Conservation (phyloP, 2,113 vertebrate species). For the Daphoenositta chrysoptera region DNA sequence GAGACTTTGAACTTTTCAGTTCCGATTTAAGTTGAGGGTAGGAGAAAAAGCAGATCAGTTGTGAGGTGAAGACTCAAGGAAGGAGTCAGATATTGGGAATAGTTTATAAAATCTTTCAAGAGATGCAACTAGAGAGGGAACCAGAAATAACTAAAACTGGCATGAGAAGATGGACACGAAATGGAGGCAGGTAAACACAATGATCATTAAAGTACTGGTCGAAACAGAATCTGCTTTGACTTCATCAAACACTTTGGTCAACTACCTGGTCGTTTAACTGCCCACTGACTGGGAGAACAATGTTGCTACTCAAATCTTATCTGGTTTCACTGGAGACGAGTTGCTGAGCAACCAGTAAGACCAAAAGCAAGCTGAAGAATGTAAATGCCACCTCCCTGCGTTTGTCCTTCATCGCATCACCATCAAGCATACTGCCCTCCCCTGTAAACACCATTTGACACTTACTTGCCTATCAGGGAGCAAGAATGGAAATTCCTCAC, state of each 20-base stretch:
- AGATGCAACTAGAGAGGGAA: neutral
- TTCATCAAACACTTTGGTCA: neutral
- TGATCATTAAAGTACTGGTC: neutral
- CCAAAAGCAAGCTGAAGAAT: neutral
- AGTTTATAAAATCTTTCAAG: neutral
- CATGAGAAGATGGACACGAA: neutral
- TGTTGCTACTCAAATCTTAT: slow-evolving; percentile 23
- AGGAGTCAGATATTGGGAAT: neutral
- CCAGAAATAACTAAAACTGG: neutral
- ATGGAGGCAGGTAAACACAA: neutral
- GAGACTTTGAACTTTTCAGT: neutral
- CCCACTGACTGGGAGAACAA: neutral
- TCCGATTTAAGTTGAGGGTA: neutral
- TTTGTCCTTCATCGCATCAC: neutral
- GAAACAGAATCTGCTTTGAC: neutral
- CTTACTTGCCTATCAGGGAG: neutral
- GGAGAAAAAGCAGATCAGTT: neutral
- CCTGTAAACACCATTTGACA: slow-evolving; percentile 6
- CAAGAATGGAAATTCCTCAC: neutral
- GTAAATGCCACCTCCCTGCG: neutral
- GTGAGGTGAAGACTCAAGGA: neutral
- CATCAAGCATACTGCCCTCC: neutral
- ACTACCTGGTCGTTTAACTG: neutral
- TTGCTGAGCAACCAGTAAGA: slow-evolving; percentile 45
- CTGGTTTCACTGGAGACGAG: neutral